Evolutionary conservation across 1,140 invertebrate species (phyloP), one percentile per base, ranked within the genome.

Genomic region (Acyrthosiphon pisum): DNA sequence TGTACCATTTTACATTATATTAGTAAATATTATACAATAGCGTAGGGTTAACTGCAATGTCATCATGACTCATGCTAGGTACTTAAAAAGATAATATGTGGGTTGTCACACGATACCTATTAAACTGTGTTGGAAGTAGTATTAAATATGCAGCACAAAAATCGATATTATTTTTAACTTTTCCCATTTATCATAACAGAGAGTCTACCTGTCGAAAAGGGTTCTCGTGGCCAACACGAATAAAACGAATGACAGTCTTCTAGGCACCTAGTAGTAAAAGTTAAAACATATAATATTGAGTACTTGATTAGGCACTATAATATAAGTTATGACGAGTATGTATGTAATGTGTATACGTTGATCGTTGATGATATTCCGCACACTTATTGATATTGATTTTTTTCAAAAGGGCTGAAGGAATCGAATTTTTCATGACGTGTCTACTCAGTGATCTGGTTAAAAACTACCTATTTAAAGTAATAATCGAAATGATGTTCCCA

Each of bases 401-500:
- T 60, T 60, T 76, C 26, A 76, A 86, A 88, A 48, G 46, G 30
- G 46, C 14, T 86, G 46, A 50, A 30, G 20, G 46, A 48, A 35
- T n/a, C 30, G 46, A 48, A 20, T 48, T 48, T 48, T 18, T 88
- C 86, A 88, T 50, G 30, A 88, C 46, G 6, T 41, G 18, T n/a
- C 2, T 18, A 18, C 23, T 41, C 30, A 18, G 18, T 35, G 30
- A 48, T 50, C 86, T 46, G 44, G 86, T 88, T 88, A 46, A 88
- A 88, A 88, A 87, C n/a, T 46, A n/a, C 46, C 23, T 88, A n/a
- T 48, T n/a, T 35, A 88, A 35, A 88, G 23, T 56, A 37, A 89
- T 56, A 56, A 56, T 56, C n/a, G 56, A 87, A 46, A 68, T 86
- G 1, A 84, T 93, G 91, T 93, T 84, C 81, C 6, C 81, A 93